Conservation (phyloP, 1,140 invertebrate genomes). For the Planococcus citri region DNA sequence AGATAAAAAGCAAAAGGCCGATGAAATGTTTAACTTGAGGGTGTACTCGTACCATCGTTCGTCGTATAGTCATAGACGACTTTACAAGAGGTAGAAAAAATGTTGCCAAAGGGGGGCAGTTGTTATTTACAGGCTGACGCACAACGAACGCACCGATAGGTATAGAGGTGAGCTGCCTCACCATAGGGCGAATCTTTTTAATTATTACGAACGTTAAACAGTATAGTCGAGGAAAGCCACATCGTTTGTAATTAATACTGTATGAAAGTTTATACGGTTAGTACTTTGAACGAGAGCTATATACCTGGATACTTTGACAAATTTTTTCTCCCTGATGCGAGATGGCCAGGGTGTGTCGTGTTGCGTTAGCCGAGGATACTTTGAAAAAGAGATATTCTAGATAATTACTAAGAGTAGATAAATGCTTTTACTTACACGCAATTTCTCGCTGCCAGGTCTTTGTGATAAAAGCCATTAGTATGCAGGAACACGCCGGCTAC, state of each 20-base stretch:
- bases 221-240: neutral
- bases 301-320: neutral
- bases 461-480: constrained; percentile 71
- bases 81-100: no score
- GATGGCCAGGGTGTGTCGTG: no score
- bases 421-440: constrained; percentile 58
- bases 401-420: neutral
- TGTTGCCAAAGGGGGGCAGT: no score
- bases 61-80: no score
- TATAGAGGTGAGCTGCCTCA: no score
- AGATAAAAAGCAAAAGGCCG: no score
- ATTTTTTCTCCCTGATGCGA: neutral
- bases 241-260: neutral
- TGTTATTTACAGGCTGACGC: no score
- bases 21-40: neutral
- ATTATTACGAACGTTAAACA: neutral
- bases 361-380: neutral
- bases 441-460: constrained; percentile 78
- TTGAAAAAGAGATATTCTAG: neutral
- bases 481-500: constrained; percentile 80
- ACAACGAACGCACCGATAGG: neutral
- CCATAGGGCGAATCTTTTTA: neutral
- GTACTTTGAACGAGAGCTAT: no score
- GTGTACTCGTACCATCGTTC: no score
- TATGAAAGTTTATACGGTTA: neutral